These are phyloP conservation scores for Pocillopora grandis DNA, from an alignment of 92 coral and sea anemone genomes.

Conservation along the genomic window DNA sequence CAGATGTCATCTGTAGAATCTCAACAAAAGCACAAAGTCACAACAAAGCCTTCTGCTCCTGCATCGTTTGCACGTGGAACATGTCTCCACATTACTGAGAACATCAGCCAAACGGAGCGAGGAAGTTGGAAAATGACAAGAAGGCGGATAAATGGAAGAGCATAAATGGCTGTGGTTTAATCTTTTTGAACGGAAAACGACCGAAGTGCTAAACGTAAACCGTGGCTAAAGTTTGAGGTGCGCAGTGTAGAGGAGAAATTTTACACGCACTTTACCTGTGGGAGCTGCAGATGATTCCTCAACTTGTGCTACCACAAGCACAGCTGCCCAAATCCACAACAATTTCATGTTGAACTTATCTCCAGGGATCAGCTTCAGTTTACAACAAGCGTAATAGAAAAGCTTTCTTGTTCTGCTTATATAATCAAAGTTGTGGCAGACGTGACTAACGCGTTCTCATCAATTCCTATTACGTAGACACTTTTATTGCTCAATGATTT, in stretches of 20 bases:
- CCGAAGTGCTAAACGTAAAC: too few relatives aligned
- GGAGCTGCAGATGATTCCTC: not conserved
- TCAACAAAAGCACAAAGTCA: not conserved
- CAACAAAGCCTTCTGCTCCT: not conserved
- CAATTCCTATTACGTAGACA: not conserved
- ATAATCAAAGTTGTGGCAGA: not conserved
- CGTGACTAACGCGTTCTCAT: not conserved
- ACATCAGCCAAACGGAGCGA: too few relatives aligned
- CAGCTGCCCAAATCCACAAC: not conserved
- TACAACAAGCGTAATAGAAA: not conserved
- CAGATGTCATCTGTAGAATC: constrained; percentile 28
- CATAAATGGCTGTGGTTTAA: too few relatives aligned
- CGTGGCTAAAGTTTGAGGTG: too few relatives aligned
- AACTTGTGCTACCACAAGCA: constrained; percentile 13
- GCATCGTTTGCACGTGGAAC: too few relatives aligned
- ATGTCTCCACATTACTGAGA: too few relatives aligned
- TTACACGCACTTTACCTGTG: not conserved
- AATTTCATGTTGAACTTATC: not conserved
- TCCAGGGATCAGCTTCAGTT: not conserved
- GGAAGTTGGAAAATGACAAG: too few relatives aligned
- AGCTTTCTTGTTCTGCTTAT: not conserved
- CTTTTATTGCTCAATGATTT: constrained; percentile 7
- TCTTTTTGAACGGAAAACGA: too few relatives aligned
- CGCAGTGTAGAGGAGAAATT: too few relatives aligned
- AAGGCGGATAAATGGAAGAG: too few relatives aligned